Base-by-base conservation (phyloP, 2,797 vertebrate genomes). In the Sitta carolinensis region DNA sequence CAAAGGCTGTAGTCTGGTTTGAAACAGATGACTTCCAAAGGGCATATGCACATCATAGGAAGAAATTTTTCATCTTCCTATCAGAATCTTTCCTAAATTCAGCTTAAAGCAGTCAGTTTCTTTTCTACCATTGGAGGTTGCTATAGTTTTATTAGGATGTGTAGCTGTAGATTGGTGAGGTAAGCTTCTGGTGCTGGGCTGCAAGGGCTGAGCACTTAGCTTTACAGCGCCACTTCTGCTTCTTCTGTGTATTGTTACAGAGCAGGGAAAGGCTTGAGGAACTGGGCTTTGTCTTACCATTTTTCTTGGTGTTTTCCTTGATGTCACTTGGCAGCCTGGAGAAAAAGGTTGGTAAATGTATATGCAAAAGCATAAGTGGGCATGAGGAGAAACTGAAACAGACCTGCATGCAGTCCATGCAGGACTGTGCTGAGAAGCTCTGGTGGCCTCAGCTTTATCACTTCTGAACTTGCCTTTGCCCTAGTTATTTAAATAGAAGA, bases 11-110 rank as follows among this genome's bases (percentile, higher is more conserved):
- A 51, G 58, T 59, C 67, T 88, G 43, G 13, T 48, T 93, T 91
- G 62, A 72, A 90, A 84, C 29, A 79, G 70, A 85, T 90, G 25
- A 43, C 42, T 84, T 75, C 42, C 62, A 90, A 84, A 93, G 89
- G 77, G 57, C 70, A 78, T 43, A 30, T n/a, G 16, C 43, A 89
- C 80, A 89, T 91, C 90, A 91, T 5, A 64, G 51, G 48, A 90
- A 42, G 48, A 83, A 72, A 59, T 64, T 50, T 92, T 96, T 95
- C 38, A 43, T 77, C 61, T 89, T 95, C 17, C 14, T 79, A 0
- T 51, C 25, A 5, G 30, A 59, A 26, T 23, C 38, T 72, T 91
- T 66, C 58, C 61, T 73, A 66, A 93, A 62, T 51, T 72, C 50
- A 63, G 17, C 45, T 81, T 73, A 61, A 68, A 92, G 69, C 70